A percentile compares a stretch with the other conserved stretches of the same genome.
These are phyloP conservation scores for Escarpia spicata DNA, from an alignment of 2,888 invertebrate genomes.

Conservation along the genomic window DNA sequence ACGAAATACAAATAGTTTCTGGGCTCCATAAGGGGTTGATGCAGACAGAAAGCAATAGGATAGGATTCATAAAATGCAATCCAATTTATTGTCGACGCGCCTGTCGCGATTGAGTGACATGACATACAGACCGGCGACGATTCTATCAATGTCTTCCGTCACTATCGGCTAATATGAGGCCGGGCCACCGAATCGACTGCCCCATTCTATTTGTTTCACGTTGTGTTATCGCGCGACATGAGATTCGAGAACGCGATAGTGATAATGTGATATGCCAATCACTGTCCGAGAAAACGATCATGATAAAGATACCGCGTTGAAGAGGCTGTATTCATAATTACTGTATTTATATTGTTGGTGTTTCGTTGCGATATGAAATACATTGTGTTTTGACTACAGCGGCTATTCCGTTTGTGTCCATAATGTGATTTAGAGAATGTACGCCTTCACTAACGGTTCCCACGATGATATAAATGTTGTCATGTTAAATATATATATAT, in stretches of 20 bases:
- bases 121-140: neutral
- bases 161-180: neutral
- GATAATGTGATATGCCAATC: slow-evolving; percentile 6
- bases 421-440: neutral
- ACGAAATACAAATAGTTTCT: neutral
- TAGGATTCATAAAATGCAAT: neutral
- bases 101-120: neutral
- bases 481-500: too few species aligned
- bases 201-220: neutral
- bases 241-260: neutral
- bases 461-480: too few species aligned
- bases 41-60: neutral
- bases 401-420: neutral
- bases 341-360: neutral
- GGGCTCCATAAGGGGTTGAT: neutral
- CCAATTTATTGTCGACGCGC: neutral
- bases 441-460: too few species aligned
- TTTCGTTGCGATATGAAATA: neutral
- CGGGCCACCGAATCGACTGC: neutral
- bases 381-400: neutral
- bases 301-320: neutral
- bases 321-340: neutral
- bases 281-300: neutral
- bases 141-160: neutral
- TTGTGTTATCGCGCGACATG: neutral